Conservation (phyloP, 2,888 invertebrate species). For the Protodeltote pygarga region DNA sequence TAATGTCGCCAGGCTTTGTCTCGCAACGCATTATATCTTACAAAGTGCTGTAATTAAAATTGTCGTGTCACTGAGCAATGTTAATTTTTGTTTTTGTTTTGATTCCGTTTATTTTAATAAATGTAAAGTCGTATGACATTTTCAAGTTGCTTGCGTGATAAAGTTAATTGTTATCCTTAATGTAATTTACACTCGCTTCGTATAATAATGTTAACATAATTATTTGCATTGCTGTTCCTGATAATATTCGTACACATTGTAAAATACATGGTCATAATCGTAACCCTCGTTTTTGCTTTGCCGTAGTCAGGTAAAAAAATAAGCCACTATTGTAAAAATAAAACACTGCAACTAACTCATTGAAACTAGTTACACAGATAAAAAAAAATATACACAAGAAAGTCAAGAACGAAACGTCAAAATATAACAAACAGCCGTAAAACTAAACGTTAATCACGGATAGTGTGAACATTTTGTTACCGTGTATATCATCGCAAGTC, state of each 20-base stretch:
- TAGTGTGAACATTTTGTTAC: conserved; percentile 68
- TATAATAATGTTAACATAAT: no score
- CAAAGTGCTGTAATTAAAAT: conserved; percentile 80
- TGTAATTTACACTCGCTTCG: no score
- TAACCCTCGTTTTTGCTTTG: no score
- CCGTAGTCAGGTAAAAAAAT: no score
- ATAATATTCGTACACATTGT: no score
- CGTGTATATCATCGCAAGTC: conserved; percentile 81
- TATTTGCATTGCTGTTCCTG: no score
- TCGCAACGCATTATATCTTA: conserved; percentile 75
- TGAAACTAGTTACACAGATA: no score
- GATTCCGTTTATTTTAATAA: conserved; percentile 20
- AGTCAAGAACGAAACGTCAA: conserved; percentile 8
- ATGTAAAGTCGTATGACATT: background rate
- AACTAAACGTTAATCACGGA: conserved; percentile 64
- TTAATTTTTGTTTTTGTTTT: conserved; percentile 53
- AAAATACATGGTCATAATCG: no score
- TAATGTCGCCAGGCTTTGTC: conserved; percentile 78
- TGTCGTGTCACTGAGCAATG: conserved; percentile 54
- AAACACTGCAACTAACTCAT: no score
- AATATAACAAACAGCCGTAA: conserved; percentile 27
- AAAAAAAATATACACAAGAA: conserved; percentile 8
- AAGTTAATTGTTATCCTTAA: background rate
- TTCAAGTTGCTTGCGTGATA: background rate
- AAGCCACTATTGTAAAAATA: no score